Conservation (phyloP, 2,113 vertebrate genomes). For the Pseudois nayaur region DNA sequence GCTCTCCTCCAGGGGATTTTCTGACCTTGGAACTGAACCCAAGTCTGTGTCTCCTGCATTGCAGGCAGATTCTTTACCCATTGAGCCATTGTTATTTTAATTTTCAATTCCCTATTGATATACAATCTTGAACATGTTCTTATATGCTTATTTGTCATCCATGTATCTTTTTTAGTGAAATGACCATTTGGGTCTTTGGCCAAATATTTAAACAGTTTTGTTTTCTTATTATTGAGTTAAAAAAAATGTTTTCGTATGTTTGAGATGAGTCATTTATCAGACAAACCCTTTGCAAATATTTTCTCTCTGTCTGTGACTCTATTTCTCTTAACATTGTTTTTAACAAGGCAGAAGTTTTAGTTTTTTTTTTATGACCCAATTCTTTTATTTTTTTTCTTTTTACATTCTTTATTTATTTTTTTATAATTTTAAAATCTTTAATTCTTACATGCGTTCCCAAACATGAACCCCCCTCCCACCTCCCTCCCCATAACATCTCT, state of each 20-base stretch:
- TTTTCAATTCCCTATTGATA: background rate
- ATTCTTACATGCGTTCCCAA: too few relatives aligned
- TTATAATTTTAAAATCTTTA: too few relatives aligned
- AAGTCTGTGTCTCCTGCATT: background rate
- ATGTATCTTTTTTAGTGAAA: background rate
- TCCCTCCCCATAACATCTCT: too few relatives aligned
- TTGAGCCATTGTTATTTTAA: background rate
- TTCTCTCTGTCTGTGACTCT: background rate
- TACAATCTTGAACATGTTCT: background rate
- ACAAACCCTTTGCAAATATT: background rate
- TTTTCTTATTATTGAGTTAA: background rate
- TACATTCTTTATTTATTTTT: too few relatives aligned
- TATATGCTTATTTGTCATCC: background rate
- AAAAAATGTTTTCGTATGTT: background rate
- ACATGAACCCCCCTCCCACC: too few relatives aligned
- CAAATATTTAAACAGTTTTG: background rate
- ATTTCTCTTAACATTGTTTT: background rate
- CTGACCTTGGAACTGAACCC: background rate
- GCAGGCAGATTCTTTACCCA: background rate
- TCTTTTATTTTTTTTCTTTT: too few relatives aligned
- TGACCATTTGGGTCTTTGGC: background rate
- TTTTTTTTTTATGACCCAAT: too few relatives aligned
- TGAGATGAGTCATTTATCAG: background rate
- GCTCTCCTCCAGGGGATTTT: background rate
- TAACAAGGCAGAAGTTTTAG: background rate